Base-by-base conservation (phyloP, 2,113 vertebrate genomes). In the Menura novaehollandiae region DNA sequence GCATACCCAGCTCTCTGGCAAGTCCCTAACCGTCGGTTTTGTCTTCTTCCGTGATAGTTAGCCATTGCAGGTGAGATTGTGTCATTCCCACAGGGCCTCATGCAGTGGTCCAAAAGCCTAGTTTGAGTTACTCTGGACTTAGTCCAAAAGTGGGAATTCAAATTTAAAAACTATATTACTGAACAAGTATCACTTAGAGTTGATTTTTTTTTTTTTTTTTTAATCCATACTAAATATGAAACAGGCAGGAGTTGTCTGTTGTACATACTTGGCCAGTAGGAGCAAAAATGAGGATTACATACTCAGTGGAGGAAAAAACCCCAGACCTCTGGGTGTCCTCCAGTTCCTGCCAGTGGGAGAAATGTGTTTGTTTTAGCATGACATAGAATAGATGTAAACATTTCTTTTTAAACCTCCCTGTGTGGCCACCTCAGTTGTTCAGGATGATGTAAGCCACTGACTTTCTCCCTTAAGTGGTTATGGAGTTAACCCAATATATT, bases 331-430 rank as follows among this genome's bases (percentile, higher is more conserved):
- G 89, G 35, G 53, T 91, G 63, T 95, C 66, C 16, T 96, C 64
- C 77, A 85, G 88, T 73, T 95, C 43, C 46, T 89, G 43, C 39
- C 58, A 89, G 26, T 26, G 51, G 53, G 35, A 91, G 55, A 94
- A 91, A 84, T 41, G 49, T 59, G 72, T 79, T 95, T 91, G 52
- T 71, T 94, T 90, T 85, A 88, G 24, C 10, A 23, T 73, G 58
- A 93, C 62, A 81, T 28, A 32, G 20, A 84, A 71, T 64, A 73
- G 77, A 91, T 63, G 22, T 79, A 94, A 95, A 84, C 52, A 23
- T 62, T 62, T 86, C 7, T 94, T 86, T 94, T 80, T 63, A 97
- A 93, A 91, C 64, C 68, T 89, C 46, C 33, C 22, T 94, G 94
- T 96, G 92, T 92, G 95, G 89, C 71, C 81, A 95, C 44, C 52